A percentile compares a stretch with the other conserved stretches of the same genome.
Evolutionary conservation across 2,113 vertebrate species (phyloP).

Genomic region (Peromyscus polionotus): DNA sequence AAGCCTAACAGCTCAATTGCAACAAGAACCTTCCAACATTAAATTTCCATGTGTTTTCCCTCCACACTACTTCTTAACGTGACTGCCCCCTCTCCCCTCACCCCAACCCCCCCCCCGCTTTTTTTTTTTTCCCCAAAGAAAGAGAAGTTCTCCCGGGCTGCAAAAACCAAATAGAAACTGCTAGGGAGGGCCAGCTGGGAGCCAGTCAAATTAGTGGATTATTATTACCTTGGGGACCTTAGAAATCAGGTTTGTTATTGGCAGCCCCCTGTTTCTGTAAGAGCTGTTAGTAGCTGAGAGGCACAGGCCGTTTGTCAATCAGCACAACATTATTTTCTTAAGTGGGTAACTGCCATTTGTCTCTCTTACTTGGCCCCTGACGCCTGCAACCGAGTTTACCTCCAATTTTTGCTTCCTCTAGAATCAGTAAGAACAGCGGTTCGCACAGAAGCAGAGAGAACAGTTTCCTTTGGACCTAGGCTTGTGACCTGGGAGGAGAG

Average conservation of each 20-base stretch:
- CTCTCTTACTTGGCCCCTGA: conserved; percentile 67
- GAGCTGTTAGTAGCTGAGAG: conserved; percentile 86
- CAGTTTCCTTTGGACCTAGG: neutral
- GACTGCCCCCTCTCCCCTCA: neutral
- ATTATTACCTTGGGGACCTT: conserved; percentile 88
- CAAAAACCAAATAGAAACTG: conserved; percentile 81
- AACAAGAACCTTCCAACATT: conserved; percentile 80
- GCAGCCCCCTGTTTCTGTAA: conserved; percentile 86
- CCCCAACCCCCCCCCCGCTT: neutral
- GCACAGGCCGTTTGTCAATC: conserved; percentile 86
- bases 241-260: conserved; percentile 88
- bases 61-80: conserved; percentile 6
- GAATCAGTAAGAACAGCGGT: conserved; percentile 22
- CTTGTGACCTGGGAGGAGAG: neutral
- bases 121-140: neutral
- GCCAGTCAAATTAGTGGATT: conserved; percentile 87
- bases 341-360: conserved; percentile 82
- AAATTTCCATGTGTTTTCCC: conserved; percentile 80
- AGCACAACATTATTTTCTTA: conserved; percentile 86
- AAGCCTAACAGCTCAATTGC: conserved; percentile 89
- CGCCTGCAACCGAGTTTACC: conserved; percentile 69
- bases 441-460: neutral
- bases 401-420: neutral
- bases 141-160: conserved; percentile 68
- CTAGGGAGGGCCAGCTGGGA: conserved; percentile 83